Percentiles rank a stretch among this genome's conserved stretches.
phyloP scores from a whole-genome alignment of 2,888 invertebrate species.

The Seladonia tumulorum region DNA sequence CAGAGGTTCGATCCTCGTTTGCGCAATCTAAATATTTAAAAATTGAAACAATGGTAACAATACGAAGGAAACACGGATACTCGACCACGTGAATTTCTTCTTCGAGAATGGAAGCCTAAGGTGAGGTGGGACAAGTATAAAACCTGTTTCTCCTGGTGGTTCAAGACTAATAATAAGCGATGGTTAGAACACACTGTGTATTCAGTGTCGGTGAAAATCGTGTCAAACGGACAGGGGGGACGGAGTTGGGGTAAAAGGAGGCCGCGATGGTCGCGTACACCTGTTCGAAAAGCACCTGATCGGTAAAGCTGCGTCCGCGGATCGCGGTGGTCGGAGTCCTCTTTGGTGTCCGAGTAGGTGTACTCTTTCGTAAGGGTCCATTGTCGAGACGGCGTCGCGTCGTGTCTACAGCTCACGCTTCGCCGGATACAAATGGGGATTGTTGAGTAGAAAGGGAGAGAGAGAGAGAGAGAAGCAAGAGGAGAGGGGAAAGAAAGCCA shows the following conservation, averaged over 20 bases:
- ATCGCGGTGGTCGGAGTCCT: constrained; percentile 46
- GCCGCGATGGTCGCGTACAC: constrained; percentile 44
- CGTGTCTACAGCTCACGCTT: constrained; percentile 74
- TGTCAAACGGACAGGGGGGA: neutral
- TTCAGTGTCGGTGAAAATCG: neutral
- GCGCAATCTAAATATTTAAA: no score
- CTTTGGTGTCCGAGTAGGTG: constrained; percentile 59
- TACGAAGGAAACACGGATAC: no score
- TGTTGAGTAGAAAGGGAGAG: neutral
- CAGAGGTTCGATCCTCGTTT: no score
- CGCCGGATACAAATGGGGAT: constrained; percentile 65
- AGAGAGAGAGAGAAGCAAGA: neutral
- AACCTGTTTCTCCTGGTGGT: neutral
- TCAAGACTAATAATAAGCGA: neutral
- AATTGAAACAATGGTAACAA: no score
- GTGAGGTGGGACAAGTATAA: neutral
- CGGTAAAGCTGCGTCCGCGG: constrained; percentile 39
- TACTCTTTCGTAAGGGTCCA: constrained; percentile 63
- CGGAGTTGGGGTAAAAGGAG: constrained; percentile 39
- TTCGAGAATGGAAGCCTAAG: no score
- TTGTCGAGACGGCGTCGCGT: constrained; percentile 71
- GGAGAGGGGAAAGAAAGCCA: neutral
- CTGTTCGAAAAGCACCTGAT: constrained; percentile 53
- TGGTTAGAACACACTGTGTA: neutral
- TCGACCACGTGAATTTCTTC: no score